Evolutionary conservation across 2,797 vertebrate species (phyloP).

Genomic region (Sciurus vulgaris): DNA sequence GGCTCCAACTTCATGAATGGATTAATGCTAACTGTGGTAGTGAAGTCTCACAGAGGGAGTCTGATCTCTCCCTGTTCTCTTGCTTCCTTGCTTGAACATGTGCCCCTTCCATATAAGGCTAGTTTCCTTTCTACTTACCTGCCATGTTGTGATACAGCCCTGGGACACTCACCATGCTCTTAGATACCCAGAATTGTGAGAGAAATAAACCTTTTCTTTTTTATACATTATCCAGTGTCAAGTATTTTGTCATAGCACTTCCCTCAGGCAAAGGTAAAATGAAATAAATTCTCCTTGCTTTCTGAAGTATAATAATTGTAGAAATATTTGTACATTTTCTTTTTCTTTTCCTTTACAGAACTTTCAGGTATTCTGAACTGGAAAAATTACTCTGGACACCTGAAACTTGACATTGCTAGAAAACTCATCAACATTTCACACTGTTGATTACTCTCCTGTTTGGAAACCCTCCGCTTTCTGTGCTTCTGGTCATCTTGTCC

Average conservation of each 20-base stretch:
- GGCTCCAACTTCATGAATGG: background rate
- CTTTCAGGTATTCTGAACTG: background rate
- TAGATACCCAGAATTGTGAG: background rate
- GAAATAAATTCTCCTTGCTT: background rate
- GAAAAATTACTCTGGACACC: background rate
- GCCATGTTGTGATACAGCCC: background rate
- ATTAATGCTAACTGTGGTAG: background rate
- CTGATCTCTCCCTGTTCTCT: background rate
- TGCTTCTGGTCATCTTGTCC: background rate
- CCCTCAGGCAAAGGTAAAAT: background rate
- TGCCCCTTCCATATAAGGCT: background rate
- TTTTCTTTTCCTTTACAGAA: background rate
- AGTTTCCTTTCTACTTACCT: background rate
- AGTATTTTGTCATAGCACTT: background rate
- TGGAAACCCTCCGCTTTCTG: background rate
- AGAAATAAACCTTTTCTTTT: background rate
- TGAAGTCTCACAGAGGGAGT: background rate
- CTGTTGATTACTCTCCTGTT: background rate
- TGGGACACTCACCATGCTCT: background rate
- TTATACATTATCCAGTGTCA: background rate
- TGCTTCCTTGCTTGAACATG: background rate
- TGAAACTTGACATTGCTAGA: background rate
- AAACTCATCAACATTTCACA: background rate
- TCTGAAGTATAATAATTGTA: too few relatives aligned
- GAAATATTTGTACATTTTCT: background rate